A percentile compares a stretch with the other conserved stretches of the same genome.
These are phyloP conservation scores for Haemorhous mexicanus DNA, from an alignment of 2,113 vertebrate species.

Conservation along the genomic window DNA sequence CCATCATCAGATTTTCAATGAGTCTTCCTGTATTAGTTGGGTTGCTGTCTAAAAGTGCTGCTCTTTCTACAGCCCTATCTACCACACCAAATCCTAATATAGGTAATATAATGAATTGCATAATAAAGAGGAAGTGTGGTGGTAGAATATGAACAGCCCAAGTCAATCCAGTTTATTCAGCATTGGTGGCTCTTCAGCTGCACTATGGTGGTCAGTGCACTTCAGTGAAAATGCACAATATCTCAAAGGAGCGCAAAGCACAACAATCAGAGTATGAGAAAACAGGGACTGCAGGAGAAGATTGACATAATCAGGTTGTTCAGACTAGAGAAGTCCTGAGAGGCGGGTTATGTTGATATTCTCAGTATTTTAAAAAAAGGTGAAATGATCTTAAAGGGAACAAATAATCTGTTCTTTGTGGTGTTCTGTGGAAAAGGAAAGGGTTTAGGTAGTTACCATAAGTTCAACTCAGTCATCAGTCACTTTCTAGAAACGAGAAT, in stretches of 20 bases:
- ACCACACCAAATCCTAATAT: neutral
- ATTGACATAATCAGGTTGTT: neutral
- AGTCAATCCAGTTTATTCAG: neutral
- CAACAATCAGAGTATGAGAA: neutral
- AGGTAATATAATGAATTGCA: neutral
- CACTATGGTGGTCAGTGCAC: neutral
- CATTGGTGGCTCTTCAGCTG: neutral
- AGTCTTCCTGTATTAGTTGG: neutral
- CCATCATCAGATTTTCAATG: neutral
- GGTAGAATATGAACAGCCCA: neutral
- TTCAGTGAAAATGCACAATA: neutral
- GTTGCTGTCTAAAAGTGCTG: neutral
- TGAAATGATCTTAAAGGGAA: neutral
- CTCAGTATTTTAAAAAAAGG: neutral
- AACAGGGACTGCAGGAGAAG: neutral
- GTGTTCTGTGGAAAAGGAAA: neutral
- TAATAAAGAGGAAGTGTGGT: neutral
- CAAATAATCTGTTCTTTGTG: neutral
- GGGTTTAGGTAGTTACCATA: neutral
- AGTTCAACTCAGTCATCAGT: neutral
- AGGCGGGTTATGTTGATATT: rapidly evolving
- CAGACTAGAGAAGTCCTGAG: neutral
- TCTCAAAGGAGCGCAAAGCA: neutral
- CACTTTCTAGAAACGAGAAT: neutral
- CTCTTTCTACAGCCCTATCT: neutral